Evolutionary conservation across 2,888 invertebrate species (phyloP).

Genomic region (Erannis defoliaria): DNA sequence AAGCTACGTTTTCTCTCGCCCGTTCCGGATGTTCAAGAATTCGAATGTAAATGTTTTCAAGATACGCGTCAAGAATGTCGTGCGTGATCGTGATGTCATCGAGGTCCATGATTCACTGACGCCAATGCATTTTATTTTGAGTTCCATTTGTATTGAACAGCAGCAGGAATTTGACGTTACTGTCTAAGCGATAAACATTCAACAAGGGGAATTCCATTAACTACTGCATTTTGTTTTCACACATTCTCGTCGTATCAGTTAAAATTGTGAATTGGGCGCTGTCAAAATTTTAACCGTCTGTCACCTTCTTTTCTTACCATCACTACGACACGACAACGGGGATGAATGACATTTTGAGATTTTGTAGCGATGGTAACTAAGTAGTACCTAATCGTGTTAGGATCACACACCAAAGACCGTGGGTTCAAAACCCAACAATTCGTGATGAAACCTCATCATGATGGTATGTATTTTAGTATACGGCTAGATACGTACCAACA

Average conservation of each 20-base stretch:
- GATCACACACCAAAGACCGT: no score
- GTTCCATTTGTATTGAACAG: constrained; percentile 32
- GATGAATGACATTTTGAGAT: no score
- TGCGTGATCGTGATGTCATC: constrained; percentile 47
- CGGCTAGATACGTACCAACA: no score
- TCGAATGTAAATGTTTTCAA: constrained; percentile 39
- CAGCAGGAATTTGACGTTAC: constrained; percentile 23
- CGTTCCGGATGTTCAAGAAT: constrained; percentile 49
- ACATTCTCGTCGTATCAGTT: neutral
- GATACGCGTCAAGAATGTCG: constrained; percentile 39
- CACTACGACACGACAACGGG: no score
- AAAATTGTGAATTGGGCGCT: neutral
- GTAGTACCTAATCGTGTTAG: no score
- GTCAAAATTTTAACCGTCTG: neutral
- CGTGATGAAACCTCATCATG: no score
- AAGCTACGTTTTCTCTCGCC: constrained; percentile 34
- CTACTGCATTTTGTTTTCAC: neutral
- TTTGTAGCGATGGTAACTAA: no score
- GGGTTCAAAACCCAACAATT: no score
- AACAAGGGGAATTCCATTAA: constrained; percentile 18
- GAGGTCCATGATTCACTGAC: constrained; percentile 40
- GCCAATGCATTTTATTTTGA: constrained; percentile 38
- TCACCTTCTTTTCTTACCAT: neutral
- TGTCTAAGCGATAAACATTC: constrained; percentile 33
- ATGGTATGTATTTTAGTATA: no score